Evolutionary conservation across 2,888 invertebrate species (phyloP).

Genomic region (Carterocephalus palaemon): DNA sequence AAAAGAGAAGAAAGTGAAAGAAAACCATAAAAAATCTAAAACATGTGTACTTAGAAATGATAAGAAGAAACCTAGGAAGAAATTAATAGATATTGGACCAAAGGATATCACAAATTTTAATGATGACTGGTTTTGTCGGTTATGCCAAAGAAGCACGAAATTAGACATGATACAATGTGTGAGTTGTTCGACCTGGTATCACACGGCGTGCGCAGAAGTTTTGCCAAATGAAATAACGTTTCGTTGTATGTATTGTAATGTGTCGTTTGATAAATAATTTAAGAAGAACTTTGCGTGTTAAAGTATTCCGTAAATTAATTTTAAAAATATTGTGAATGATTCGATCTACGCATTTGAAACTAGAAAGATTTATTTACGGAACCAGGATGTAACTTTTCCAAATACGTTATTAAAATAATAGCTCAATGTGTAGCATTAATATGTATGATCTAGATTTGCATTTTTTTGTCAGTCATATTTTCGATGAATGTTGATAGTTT

Average conservation of each 20-base stretch:
- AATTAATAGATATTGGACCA: conserved; percentile 3
- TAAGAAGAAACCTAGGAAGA: conserved; percentile 1
- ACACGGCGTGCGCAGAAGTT: conserved; percentile 17
- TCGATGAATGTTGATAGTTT: too few relatives aligned
- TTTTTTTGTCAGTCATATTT: too few relatives aligned
- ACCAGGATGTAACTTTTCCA: too few relatives aligned
- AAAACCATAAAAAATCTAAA: conserved; percentile 1
- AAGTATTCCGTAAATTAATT: too few relatives aligned
- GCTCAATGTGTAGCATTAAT: too few relatives aligned
- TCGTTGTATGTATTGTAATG: conserved; percentile 5
- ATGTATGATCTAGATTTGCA: too few relatives aligned
- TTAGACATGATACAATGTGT: conserved; percentile 20
- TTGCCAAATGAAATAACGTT: conserved; percentile 10
- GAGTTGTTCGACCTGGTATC: conserved; percentile 20
- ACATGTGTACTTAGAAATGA: not conserved
- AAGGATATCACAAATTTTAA: conserved; percentile 3
- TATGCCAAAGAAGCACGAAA: conserved; percentile 15
- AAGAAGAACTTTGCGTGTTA: too few relatives aligned
- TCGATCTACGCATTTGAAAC: too few relatives aligned
- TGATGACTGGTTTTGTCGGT: conserved; percentile 17
- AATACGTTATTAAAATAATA: too few relatives aligned
- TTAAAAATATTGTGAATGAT: too few relatives aligned
- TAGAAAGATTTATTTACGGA: too few relatives aligned
- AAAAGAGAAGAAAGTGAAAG: conserved; percentile 1
- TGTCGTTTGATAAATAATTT: conserved; percentile 1